Evolutionary conservation across 2,797 vertebrate species (phyloP).

Genomic region (Champsocephalus gunnari): DNA sequence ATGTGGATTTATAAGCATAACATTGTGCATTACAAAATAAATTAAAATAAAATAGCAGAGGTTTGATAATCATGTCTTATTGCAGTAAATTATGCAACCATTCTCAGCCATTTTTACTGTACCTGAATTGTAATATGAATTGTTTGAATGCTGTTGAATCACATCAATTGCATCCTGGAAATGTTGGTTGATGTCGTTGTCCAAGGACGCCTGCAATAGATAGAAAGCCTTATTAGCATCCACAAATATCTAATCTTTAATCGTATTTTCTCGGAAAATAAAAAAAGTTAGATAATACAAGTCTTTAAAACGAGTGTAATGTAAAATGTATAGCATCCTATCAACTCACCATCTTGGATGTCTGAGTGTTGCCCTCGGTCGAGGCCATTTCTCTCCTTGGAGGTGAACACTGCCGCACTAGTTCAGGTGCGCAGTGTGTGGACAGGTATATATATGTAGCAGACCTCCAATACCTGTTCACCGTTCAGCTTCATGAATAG

Average conservation of each 20-base stretch:
- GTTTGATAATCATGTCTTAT: not conserved
- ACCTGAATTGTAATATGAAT: slow-evolving; percentile 87
- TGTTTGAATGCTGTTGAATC: slow-evolving; percentile 89
- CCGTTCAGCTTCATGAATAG: slow-evolving; percentile 48
- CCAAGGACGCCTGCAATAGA: slow-evolving; percentile 81
- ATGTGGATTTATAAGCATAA: not conserved
- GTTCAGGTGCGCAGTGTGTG: slow-evolving; percentile 50
- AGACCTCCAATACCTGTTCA: slow-evolving; percentile 66
- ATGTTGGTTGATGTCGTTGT: slow-evolving; percentile 91
- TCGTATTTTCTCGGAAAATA: not conserved
- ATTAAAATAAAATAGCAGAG: not conserved
- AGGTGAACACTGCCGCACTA: not conserved
- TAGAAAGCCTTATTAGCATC: not conserved
- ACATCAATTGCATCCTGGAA: slow-evolving; percentile 97
- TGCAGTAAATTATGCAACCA: not conserved
- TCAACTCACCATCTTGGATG: slow-evolving; percentile 90
- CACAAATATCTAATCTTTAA: not conserved
- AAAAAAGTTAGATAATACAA: not conserved
- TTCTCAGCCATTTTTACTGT: slow-evolving; percentile 15
- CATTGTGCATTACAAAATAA: not conserved
- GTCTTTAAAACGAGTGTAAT: not conserved
- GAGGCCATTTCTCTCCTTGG: slow-evolving; percentile 55
- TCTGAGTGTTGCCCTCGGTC: slow-evolving; percentile 49
- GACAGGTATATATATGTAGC: slow-evolving; percentile 75
- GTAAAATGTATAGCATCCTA: not conserved